These are phyloP conservation scores for Scomber colias DNA, from an alignment of 2,113 vertebrate species.

Conservation along the genomic window DNA sequence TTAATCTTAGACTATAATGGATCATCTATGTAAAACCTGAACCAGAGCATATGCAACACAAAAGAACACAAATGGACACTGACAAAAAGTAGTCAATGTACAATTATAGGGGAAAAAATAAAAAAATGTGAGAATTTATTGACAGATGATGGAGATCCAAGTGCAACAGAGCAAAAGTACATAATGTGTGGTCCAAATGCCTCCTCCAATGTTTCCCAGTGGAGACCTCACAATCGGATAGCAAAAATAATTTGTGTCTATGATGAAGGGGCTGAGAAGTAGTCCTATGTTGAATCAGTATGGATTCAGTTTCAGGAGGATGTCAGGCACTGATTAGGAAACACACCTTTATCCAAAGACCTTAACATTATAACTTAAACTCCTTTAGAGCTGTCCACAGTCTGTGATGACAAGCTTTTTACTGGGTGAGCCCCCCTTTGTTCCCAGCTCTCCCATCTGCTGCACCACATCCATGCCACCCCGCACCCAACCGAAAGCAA, in stretches of 20 bases:
- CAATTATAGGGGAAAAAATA: constrained; percentile 73
- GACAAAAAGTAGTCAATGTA: constrained; percentile 65
- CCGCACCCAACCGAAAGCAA: constrained; percentile 93
- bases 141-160: constrained; percentile 51
- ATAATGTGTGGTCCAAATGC: constrained; percentile 19
- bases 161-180: constrained; percentile 46
- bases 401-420: constrained; percentile 89
- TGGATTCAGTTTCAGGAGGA: constrained; percentile 32
- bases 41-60: constrained; percentile 85
- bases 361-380: not conserved
- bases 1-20: constrained; percentile 32
- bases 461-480: constrained; percentile 93
- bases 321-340: constrained; percentile 10
- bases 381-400: constrained; percentile 90
- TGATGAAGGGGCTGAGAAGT: not conserved
- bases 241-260: constrained; percentile 24
- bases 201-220: constrained; percentile 6
- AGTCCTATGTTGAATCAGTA: constrained; percentile 18
- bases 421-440: constrained; percentile 86
- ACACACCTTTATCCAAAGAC: constrained; percentile 26
- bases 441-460: constrained; percentile 90
- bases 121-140: constrained; percentile 52
- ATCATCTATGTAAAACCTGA: constrained; percentile 38
- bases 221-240: not conserved
- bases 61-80: constrained; percentile 40